Evolutionary conservation across 2,113 vertebrate species (phyloP), one percentile per base, ranked within the genome.

Genomic region (Gasterosteus aculeatus): DNA sequence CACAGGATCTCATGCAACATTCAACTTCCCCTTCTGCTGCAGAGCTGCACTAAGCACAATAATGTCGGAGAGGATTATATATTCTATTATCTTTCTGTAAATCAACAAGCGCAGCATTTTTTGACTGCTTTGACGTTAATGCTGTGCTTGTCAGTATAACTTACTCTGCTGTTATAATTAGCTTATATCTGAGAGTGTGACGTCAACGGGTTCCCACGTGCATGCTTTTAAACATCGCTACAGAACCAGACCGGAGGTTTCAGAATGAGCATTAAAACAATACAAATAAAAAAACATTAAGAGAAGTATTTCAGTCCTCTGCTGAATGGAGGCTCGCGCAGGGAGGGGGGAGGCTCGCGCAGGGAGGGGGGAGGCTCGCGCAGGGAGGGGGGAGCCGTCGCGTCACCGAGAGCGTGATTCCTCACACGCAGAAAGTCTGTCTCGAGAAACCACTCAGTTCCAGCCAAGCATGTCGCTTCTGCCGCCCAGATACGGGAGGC

Each of bases 391-490:
- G 35, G 35, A 5, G 35, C 35, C 35, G 6, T 38, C 35, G 35
- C 35, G 35, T 7, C 35, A 7, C 35, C 35, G 35, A 38, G 5
- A 38, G 35, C 35, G 35, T 38, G 35, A 38, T 7, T 5, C 35
- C 35, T 38, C 35, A 7, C 35, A 7, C 35, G 35, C 35, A 39
- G 16, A 18, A 26, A 12, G 5, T 6, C 12, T 0, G 10, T 3
- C 7, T 10, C 1, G 14, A 0, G 0, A 3, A 64, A 33, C 2
- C 1, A 4, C 15, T 7, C 67, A 2, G 53, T 31, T 26, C 19
- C 35, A n/a, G 51, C 18, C 26, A 67, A 84, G 67, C 69, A 91
- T 92, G 91, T 80, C 12, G 9, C 63, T 1, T 15, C 22, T 14
- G 19, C 29, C 14, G 56, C 18, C 16, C 2, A 60, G 72, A 77